Conservation (phyloP, 2,113 vertebrate species). For the Cyprinodon brontotheroides region DNA sequence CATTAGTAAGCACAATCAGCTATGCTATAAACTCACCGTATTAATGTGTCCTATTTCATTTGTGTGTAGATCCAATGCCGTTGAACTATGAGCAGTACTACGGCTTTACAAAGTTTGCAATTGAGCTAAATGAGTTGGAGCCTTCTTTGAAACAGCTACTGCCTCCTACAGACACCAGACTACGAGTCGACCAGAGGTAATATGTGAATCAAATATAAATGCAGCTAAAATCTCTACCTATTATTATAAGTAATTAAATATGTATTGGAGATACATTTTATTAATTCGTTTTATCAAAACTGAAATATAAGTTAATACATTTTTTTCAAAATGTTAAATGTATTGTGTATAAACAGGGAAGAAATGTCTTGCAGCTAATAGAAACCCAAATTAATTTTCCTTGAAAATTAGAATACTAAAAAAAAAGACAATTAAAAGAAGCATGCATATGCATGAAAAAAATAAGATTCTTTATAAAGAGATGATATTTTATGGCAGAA, state of each 20-base stretch:
- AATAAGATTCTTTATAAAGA: not conserved
- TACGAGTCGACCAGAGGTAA: constrained; percentile 95
- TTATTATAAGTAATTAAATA: not conserved
- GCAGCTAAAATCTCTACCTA: not conserved
- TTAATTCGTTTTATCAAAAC: not conserved
- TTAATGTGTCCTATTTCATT: constrained; percentile 1
- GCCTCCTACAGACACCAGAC: constrained; percentile 91
- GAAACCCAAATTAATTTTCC: not conserved
- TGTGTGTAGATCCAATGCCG: constrained; percentile 81
- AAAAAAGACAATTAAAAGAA: not conserved
- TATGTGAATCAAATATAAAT: not conserved
- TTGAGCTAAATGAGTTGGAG: constrained; percentile 94
- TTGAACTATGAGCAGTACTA: constrained; percentile 91
- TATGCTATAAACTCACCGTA: not conserved
- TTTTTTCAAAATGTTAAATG: too few species aligned
- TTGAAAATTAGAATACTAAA: not conserved
- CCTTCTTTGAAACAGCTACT: constrained; percentile 80
- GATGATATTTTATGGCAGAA: not conserved
- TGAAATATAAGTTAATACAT: not conserved
- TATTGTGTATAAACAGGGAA: too few species aligned
- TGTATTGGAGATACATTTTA: not conserved
- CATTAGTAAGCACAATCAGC: not conserved
- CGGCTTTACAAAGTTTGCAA: constrained; percentile 94
- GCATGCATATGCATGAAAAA: too few species aligned
- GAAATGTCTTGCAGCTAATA: too few species aligned